Evolutionary conservation across 2,888 invertebrate species (phyloP), one percentile per base, ranked within the genome.

Genomic region (Drosophila atripex): DNA sequence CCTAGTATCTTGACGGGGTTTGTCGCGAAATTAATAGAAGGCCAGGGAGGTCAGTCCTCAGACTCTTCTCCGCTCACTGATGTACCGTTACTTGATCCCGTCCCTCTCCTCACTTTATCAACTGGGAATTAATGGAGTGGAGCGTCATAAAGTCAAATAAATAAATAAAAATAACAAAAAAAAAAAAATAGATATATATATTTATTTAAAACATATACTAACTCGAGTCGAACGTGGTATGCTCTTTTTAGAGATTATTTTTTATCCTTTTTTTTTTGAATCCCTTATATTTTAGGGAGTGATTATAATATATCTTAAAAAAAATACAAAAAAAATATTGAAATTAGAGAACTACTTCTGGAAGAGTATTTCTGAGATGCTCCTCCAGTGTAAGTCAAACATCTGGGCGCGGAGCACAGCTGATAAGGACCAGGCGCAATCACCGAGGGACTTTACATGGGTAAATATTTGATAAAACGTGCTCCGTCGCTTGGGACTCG

Each of bases 391-490:
- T 18, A 47, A 56, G 14, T 45, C 25, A 46, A 52, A 53, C 39
- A 38, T 50, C 49, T 63, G 65, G 11, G 47, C 7, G 47, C 46
- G 18, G 7, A 30, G 47, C 52, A 21, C 46, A 64, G 65, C 52
- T 47, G 66, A 65, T 66, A 53, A 54, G 54, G 61, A 61, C 50
- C 39, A 60, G 25, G 12, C 16, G 39, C 71, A 50, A 41, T 60
- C 53, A 43, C 30, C 30, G 30, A 50, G 28, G 53, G 45, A 70
- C 46, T 61, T 71, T 54, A 46, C 72, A 55, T 55, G 61, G 7
- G 70, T 70, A 71, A 70, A 70, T 71, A 70, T 71, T 61, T 70
- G 63, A 70, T 70, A 71, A 65, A 66, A 66, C 65, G 65, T 65
- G 65, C 43, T 32, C 53, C 39, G 50, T n/a, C n/a, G 9, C 30